Base-by-base conservation (phyloP, 2,797 vertebrate species). In the Telmatherina bonti region DNA sequence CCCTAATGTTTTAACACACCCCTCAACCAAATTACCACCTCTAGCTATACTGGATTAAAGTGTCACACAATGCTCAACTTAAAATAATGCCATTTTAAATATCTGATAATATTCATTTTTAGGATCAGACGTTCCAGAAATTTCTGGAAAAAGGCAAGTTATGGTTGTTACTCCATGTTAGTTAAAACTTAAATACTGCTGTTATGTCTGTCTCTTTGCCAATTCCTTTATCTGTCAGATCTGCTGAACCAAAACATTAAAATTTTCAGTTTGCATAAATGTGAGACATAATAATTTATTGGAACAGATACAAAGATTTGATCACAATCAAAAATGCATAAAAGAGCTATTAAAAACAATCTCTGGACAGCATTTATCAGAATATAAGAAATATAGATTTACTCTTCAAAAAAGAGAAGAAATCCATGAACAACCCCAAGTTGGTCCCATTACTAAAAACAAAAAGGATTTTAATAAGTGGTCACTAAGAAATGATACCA, bases 281-380 rank as follows among this genome's bases (percentile, higher is more conserved):
- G 72, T 81, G 69, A 85, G 78, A 81, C 68, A 85, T 76, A 93
- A 93, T 93, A 93, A 93, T 93, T 93, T 93, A 92, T 93, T 93
- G 83, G 81, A 91, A 86, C 77, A 91, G 85, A 88, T 90, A 93
- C 85, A 93, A 82, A 72, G 70, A 86, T 80, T 90, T 88, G 79
- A 90, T 90, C 88, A 86, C 76, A 90, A 92, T 83, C 70, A 83
- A 83, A 78, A 85, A 89, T 81, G 72, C 83, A 85, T 90, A 88
- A 92, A 89, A 89, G 74, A 85, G 62, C 72, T 75, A 90, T 89
- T 82, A 76, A 90, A 73, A 72, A 85, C 77, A 85, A 83, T 76
- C 65, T 82, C 83, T 87, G 91, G 77, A 84, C 84, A 92, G 89
- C 84, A 91, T 91, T 91, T 81, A 86, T 88, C 81, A 74, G 87